Evolutionary conservation across 2,797 vertebrate genomes (phyloP).

Genomic region (Pyrocephalus nanus): DNA sequence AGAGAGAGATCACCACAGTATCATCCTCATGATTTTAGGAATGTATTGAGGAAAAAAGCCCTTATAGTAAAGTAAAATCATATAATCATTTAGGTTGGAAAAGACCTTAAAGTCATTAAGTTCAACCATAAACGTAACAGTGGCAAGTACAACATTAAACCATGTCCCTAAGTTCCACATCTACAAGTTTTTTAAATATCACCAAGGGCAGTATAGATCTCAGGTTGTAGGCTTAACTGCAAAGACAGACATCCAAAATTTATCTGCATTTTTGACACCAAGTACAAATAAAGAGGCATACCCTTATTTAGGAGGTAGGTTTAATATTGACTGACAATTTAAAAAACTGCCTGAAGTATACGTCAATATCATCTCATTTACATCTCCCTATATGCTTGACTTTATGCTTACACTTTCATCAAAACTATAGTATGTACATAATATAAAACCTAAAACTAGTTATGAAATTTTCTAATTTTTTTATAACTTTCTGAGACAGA

Average conservation of each 20-base stretch:
- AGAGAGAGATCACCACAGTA: neutral
- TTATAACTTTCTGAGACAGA: neutral
- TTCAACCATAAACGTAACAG: neutral
- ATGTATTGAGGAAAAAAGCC: neutral
- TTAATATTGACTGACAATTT: neutral
- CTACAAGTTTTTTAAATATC: fast-evolving
- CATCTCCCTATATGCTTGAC: neutral
- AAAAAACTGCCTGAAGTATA: neutral
- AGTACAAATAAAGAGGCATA: neutral
- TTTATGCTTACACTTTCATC: neutral
- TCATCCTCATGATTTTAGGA: neutral
- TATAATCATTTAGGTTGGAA: neutral
- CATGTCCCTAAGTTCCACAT: neutral
- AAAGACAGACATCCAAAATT: neutral
- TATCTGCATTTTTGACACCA: neutral
- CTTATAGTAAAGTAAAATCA: neutral
- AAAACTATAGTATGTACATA: neutral
- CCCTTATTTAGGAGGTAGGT: neutral
- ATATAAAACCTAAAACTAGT: neutral
- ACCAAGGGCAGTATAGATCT: too few relatives aligned
- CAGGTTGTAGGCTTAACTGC: neutral
- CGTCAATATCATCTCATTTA: neutral
- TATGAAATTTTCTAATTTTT: neutral
- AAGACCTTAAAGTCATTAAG: neutral
- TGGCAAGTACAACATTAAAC: neutral